These are phyloP conservation scores for Coregonus ussuriensis DNA, from an alignment of 2,797 vertebrate species.

Conservation along the genomic window DNA sequence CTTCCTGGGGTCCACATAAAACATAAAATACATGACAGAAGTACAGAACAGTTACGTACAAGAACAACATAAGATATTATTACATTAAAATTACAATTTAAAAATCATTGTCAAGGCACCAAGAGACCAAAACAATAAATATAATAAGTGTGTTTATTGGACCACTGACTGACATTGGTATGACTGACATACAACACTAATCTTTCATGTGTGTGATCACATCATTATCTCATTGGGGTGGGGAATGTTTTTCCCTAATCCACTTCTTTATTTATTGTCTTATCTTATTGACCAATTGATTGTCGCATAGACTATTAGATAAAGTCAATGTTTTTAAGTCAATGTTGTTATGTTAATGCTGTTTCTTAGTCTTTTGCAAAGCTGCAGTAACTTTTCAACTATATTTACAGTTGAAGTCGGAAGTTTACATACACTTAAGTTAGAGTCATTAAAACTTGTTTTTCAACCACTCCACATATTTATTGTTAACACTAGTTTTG, in stretches of 20 bases:
- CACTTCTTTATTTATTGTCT: neutral
- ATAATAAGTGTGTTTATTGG: neutral
- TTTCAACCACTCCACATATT: no score
- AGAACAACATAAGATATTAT: no score
- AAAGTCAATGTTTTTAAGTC: neutral
- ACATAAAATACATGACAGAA: no score
- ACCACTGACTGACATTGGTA: slow-evolving; percentile 1
- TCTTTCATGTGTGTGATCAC: neutral
- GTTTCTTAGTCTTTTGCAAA: neutral
- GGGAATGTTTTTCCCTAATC: neutral
- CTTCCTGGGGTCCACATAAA: no score
- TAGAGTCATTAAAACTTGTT: no score
- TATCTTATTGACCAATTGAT: neutral
- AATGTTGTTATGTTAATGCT: neutral
- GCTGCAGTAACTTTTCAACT: neutral
- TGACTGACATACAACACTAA: slow-evolving; percentile 2
- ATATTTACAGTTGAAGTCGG: no score
- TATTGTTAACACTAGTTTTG: no score
- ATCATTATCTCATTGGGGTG: neutral
- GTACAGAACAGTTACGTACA: no score
- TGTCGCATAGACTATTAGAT: neutral
- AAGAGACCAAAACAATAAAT: no score
- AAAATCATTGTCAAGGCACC: no score
- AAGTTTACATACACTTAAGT: no score
- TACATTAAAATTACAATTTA: no score